Evolutionary conservation across 2,797 vertebrate genomes (phyloP).

Genomic region (Lepidocolaptes lacrymiger): DNA sequence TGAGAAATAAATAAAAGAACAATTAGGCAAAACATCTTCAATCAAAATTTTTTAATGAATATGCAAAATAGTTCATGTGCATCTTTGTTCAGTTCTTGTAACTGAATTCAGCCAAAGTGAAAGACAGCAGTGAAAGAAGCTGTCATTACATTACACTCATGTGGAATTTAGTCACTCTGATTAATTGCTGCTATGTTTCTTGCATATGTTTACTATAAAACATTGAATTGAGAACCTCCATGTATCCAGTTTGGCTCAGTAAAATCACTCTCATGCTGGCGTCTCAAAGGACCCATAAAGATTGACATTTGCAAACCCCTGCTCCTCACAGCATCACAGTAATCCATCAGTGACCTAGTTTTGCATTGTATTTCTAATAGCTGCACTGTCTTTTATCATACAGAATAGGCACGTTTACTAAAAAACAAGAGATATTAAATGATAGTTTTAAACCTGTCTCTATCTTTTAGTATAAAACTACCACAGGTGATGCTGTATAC

Average conservation of each 20-base stretch:
- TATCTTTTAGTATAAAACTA: neutral
- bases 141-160: neutral
- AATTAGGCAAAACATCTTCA: neutral
- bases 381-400: neutral
- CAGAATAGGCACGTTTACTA: neutral
- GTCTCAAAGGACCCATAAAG: neutral
- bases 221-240: neutral
- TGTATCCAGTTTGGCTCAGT: neutral
- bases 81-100: neutral
- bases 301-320: neutral
- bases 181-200: neutral
- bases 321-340: neutral
- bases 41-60: neutral
- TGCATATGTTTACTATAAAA: neutral
- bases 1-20: neutral
- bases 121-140: neutral
- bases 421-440: neutral
- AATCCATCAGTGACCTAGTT: constrained; percentile 29
- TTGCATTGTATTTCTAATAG: neutral
- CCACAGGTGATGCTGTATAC: neutral
- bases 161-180: neutral
- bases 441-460: neutral
- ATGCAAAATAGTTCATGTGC: neutral
- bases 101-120: neutral
- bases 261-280: neutral